phyloP scores from a whole-genome alignment of 2,888 invertebrate genomes.

The Drosophila anomalata region DNA sequence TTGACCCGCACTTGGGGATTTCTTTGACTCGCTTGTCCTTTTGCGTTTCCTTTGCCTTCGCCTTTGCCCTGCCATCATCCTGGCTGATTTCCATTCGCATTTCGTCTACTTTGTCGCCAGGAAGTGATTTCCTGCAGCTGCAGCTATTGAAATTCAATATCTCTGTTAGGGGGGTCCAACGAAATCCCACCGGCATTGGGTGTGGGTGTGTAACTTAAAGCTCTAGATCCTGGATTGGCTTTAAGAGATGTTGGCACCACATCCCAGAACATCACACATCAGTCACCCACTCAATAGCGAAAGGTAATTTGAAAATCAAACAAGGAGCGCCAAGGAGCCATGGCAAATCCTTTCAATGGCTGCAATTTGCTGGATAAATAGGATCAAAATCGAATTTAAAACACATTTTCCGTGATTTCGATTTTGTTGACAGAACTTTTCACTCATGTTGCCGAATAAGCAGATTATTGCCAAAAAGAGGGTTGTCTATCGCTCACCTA shows the following conservation, averaged over 20 bases:
- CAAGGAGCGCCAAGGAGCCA: slow-evolving; percentile 45
- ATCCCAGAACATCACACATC: slow-evolving; percentile 31
- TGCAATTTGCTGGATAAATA: slow-evolving; percentile 82
- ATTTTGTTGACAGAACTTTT: slow-evolving; percentile 81
- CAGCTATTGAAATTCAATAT: slow-evolving; percentile 75
- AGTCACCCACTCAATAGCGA: slow-evolving; percentile 34
- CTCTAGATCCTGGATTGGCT: slow-evolving; percentile 24
- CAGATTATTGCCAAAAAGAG: slow-evolving; percentile 65
- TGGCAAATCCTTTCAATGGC: slow-evolving; percentile 82
- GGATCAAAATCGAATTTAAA: slow-evolving; percentile 83
- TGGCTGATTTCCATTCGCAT: slow-evolving; percentile 61
- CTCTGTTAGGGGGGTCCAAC: slow-evolving; percentile 11
- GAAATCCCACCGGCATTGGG: slow-evolving; percentile 5
- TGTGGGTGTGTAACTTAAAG: slow-evolving; percentile 33
- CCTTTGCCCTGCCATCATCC: slow-evolving; percentile 16
- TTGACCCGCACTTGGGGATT: slow-evolving; percentile 79
- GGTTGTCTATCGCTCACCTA: slow-evolving; percentile 68
- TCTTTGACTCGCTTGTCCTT: slow-evolving; percentile 40
- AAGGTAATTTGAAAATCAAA: slow-evolving; percentile 82
- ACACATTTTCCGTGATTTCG: slow-evolving; percentile 78
- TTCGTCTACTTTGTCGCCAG: slow-evolving; percentile 68
- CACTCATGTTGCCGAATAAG: slow-evolving; percentile 79
- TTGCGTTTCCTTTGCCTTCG: slow-evolving; percentile 26
- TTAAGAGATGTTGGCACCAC: slow-evolving; percentile 48
- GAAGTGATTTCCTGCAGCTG: slow-evolving; percentile 67